Base-by-base conservation (phyloP, 2,888 invertebrate genomes). In the Synanthedon formicaeformis region DNA sequence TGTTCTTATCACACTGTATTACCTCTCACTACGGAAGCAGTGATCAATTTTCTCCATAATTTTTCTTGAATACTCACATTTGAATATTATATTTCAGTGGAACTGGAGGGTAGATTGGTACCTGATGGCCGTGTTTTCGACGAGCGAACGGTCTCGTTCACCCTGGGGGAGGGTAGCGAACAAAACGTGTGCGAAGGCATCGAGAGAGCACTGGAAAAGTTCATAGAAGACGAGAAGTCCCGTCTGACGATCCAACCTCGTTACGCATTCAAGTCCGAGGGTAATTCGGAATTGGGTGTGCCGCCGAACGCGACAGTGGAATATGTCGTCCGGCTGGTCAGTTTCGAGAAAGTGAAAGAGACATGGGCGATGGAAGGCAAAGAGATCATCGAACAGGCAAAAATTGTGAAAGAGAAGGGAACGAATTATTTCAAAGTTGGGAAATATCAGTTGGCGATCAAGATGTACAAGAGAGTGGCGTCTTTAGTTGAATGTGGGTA, bases 371-470 rank as follows among this genome's bases (percentile, higher is more conserved):
- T 98, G 87, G 92, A 94, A 56, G 88, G 89, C 0, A 77, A 87
- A 0, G 95, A 98, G 75, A 95, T 94, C 71, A 62, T 98, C 5
- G 93, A 93, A 54, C 94, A 95, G 69, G 92, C 95, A 0, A 92
- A 92, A 73, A 83, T 94, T 12, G 93, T 91, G 58, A 99, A 99
- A 80, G 94, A 94, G 57, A 97, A 95, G 71, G 99, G 98, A 50
- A 98, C 96, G 0, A 89, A 90, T 51, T 97, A 95, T 74, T 96
- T 97, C 69, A 96, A 96, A 77, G 89, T 88, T 0, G 91, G 89
- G 55, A 96, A 97, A 73, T 93, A 90, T 64, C 79, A 86, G 53
- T 66, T 96, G 61, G 98, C 99, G 0, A 87, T 93, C 51, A 95
- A 94, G 74, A 93, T 96, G 90, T 98, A 98, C 75, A 92, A 92